Base-by-base conservation (phyloP, 2,888 invertebrate species). In the Eilema depressum region DNA sequence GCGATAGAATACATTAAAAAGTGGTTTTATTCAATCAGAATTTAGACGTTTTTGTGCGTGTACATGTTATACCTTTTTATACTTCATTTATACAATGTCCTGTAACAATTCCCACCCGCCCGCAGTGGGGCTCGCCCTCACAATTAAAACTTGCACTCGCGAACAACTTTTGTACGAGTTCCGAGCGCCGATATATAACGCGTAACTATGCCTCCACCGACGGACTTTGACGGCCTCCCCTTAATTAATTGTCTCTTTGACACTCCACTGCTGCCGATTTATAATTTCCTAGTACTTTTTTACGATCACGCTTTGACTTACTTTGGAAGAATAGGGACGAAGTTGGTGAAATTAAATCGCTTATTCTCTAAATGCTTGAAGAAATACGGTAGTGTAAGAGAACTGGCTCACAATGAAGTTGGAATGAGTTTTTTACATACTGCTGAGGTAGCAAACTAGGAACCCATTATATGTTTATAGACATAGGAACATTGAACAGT, bases 121-220 rank as follows among this genome's bases (percentile, higher is more conserved):
- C 65, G 63, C 69, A 64, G 33, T 63, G 73, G 57, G 62, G 23
- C 66, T 65, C 60, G 17, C 73, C 75, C 80, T 75, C 75, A 78
- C 84, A 86, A 88, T 88, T 87, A 88, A 87, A 88, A 87, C 85
- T 87, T 85, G 78, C 83, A 85, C 75, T 76, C 70, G 64, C 70
- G 64, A 71, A 20, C 66, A 79, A 83, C 81, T 82, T 82, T 78
- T 79, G 75, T 77, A 72, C 68, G 70, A 80, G 80, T 80, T 66
- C 67, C 53, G 69, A 75, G 83, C 76, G 76, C 78, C 68, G 74
- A 47, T 62, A 26, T 26, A 64, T 74, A 53, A 70, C 74, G 73
- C 68, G 80, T 70, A 73, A 81, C 80, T 72, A 76, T 80, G 71
- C 72, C 75, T 67, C 53, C 62, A 67, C 56, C 59, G 68, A 26